Conservation (phyloP, 2,797 vertebrate genomes). For the Pseudomugil gertrudae region DNA sequence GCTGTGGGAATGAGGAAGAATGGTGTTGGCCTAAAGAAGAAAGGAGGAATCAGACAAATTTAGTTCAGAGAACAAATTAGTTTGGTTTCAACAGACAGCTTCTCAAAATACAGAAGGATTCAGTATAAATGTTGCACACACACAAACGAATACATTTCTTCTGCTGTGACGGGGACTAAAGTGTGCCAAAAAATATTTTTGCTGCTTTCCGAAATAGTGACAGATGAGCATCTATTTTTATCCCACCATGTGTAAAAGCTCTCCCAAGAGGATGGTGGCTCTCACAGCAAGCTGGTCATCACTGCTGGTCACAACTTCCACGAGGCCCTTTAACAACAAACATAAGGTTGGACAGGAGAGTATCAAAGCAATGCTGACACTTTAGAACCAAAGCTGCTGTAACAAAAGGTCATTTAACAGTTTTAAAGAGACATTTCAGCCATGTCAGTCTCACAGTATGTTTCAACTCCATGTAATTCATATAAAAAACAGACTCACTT, state of each 20-base stretch:
- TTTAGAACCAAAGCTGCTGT: background rate
- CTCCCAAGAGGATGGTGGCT: constrained; percentile 95
- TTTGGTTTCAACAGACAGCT: background rate
- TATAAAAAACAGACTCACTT: constrained; percentile 82
- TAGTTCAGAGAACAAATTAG: background rate
- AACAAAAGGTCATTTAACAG: background rate
- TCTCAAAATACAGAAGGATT: background rate
- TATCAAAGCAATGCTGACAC: background rate
- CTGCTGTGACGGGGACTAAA: background rate
- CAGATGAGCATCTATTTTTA: background rate
- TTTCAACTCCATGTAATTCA: background rate
- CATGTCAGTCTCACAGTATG: background rate
- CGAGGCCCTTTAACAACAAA: constrained; percentile 85
- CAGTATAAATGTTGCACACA: background rate
- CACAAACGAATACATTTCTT: background rate
- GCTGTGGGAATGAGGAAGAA: constrained; percentile 97
- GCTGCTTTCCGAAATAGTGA: constrained; percentile 6
- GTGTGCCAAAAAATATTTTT: background rate
- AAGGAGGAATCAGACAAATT: constrained; percentile 9
- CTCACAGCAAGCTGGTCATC: constrained; percentile 92
- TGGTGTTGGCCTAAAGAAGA: constrained; percentile 91
- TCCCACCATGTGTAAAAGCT: constrained; percentile 92
- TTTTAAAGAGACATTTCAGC: background rate
- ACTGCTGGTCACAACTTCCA: constrained; percentile 97
- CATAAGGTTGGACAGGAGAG: background rate